These are phyloP conservation scores for Excalfactoria chinensis DNA, from an alignment of 2,113 vertebrate genomes.

Conservation along the genomic window DNA sequence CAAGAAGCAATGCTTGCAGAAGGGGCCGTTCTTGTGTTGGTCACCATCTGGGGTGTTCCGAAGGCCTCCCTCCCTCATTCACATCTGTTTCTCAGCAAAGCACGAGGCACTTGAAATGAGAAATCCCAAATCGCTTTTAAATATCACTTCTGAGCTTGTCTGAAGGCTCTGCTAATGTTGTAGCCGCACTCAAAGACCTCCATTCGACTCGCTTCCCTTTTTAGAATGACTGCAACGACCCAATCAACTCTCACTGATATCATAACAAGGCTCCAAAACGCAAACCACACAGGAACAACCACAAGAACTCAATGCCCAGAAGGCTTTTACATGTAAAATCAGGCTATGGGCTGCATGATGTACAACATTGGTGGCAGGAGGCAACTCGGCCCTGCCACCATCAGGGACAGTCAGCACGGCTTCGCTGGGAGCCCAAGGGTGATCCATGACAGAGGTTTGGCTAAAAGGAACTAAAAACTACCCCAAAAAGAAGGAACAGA, in stretches of 20 bases:
- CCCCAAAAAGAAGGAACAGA: neutral
- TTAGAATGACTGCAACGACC: neutral
- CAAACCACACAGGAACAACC: neutral
- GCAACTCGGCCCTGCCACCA: neutral
- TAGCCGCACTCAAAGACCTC: neutral
- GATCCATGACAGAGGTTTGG: neutral
- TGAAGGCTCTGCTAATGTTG: neutral
- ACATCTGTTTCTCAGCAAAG: neutral
- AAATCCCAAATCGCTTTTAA: neutral
- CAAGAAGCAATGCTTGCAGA: accelerated
- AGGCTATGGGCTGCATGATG: neutral
- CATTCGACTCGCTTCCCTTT: neutral
- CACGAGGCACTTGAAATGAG: neutral
- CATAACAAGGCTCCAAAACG: neutral
- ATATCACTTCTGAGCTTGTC: neutral
- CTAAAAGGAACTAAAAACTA: neutral
- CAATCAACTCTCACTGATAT: neutral
- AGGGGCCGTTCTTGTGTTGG: neutral
- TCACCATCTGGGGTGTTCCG: neutral
- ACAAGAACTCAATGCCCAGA: neutral
- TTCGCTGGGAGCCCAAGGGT: neutral
- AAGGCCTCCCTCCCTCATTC: neutral
- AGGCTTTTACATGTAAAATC: neutral
- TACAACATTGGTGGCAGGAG: neutral
- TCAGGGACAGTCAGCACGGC: neutral